A percentile compares a stretch with the other conserved stretches of the same genome.
Evolutionary conservation across 2,888 invertebrate species (phyloP).

Genomic region (Cremastinae sp.): DNA sequence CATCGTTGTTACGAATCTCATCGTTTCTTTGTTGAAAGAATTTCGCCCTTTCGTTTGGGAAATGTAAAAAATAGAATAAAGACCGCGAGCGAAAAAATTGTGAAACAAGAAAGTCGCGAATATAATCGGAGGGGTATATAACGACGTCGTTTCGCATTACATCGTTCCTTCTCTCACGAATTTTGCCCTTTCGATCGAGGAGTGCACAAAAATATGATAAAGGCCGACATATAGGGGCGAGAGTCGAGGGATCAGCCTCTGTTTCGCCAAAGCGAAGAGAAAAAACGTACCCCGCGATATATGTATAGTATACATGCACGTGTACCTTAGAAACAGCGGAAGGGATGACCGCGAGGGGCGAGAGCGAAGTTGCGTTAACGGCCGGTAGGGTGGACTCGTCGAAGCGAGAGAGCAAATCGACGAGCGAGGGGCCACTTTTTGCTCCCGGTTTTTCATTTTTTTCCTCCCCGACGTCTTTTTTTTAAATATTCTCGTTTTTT

Average conservation of each 20-base stretch:
- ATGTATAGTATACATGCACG: neutral
- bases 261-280: slow-evolving; percentile 41
- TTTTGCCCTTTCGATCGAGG: slow-evolving; percentile 35
- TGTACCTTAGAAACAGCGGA: slow-evolving; percentile 14
- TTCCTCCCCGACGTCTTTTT: slow-evolving; percentile 10
- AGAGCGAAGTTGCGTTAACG: slow-evolving; percentile 33
- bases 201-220: slow-evolving; percentile 53
- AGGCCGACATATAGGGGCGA: slow-evolving; percentile 29
- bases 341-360: slow-evolving; percentile 25
- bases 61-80: no score
- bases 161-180: slow-evolving; percentile 20
- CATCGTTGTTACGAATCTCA: no score
- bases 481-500: slow-evolving; percentile 28
- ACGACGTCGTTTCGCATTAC: neutral
- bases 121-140: no score
- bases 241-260: slow-evolving; percentile 38
- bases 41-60: no score
- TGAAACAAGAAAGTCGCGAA: no score
- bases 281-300: slow-evolving; percentile 5
- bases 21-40: no score
- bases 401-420: slow-evolving; percentile 34
- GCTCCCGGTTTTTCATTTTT: slow-evolving; percentile 34
- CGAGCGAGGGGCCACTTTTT: slow-evolving; percentile 55
- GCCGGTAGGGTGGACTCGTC: slow-evolving; percentile 13
- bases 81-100: no score